Base-by-base conservation (phyloP, 2,888 invertebrate genomes). In the Thera britannica region DNA sequence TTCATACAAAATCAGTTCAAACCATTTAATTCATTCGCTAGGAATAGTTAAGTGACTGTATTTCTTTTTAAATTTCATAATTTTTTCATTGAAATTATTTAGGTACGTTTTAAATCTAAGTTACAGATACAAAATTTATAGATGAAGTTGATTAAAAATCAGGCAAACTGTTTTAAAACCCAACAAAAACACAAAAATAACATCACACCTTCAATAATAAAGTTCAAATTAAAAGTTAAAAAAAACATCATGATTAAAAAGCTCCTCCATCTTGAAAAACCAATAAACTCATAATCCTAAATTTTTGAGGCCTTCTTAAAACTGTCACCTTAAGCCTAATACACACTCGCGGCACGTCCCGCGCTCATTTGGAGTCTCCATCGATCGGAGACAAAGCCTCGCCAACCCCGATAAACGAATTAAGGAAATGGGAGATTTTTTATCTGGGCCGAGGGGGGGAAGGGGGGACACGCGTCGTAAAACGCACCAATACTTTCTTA, bases 341-440 rank as follows among this genome's bases (percentile, higher is more conserved):
- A 89, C 92, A 90, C 89, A 92, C 91, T 85, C 92, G 89, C 86
- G 89, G 90, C 93, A 92, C 92, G 92, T 92, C 82, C 82, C 82
- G 76, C 89, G 87, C 92, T 93, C 92, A 93, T 93, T 93, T 92
- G 89, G 85, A 88, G 87, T 88, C 89, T 86, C 86, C 92, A 93
- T 93, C 93, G 93, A 93, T 93, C 93, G 92, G 86, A 92, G 92
- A 93, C 93, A 93, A 93, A 92, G 93, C 90, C 90, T 88, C 87
- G 85, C 82, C 88, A 87, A 86, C 87, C 90, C 91, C 93, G 93
- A 93, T 93, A 93, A 93, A 93, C 93, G 93, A 93, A 93, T 93
- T 93, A 93, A 93, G 93, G 93, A 93, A 93, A 93, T 92, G 92
- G 93, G 92, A 93, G 93, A 93, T 93, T 93, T 93, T 93, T 93